These are phyloP conservation scores for Agapornis canus DNA, from an alignment of 2,797 vertebrate species.

Conservation along the genomic window DNA sequence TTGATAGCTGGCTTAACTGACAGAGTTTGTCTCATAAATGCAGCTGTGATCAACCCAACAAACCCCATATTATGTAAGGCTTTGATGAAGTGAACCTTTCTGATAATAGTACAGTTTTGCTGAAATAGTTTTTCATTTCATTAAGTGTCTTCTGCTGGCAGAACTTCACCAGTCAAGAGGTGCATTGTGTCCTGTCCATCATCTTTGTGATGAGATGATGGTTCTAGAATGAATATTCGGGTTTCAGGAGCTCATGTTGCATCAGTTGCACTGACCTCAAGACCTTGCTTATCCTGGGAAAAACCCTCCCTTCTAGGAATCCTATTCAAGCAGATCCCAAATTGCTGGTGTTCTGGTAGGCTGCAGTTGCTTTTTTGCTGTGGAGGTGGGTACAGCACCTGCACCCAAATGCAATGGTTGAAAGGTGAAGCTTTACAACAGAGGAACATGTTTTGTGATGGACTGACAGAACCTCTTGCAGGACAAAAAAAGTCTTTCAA, in stretches of 20 bases:
- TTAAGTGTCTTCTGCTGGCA: neutral
- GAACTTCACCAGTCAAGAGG: neutral
- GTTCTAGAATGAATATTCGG: neutral
- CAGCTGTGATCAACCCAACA: neutral
- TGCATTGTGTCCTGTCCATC: neutral
- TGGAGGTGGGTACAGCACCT: neutral
- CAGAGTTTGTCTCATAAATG: neutral
- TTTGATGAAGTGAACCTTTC: neutral
- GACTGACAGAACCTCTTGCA: neutral
- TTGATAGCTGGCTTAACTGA: neutral
- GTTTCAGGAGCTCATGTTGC: neutral
- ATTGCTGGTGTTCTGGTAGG: neutral
- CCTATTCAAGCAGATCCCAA: neutral
- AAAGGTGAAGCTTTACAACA: neutral
- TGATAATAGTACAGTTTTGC: neutral
- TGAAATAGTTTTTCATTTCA: neutral
- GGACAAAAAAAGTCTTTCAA: neutral
- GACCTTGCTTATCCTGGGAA: neutral
- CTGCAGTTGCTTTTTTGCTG: fast-evolving
- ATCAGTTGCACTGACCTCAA: neutral
- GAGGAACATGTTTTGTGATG: neutral
- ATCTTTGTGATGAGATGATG: neutral
- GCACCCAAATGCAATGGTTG: fast-evolving
- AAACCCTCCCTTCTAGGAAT: neutral
- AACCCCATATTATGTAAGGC: neutral